phyloP scores from a whole-genome alignment of 2,888 invertebrate genomes.

The Seira ritae region DNA sequence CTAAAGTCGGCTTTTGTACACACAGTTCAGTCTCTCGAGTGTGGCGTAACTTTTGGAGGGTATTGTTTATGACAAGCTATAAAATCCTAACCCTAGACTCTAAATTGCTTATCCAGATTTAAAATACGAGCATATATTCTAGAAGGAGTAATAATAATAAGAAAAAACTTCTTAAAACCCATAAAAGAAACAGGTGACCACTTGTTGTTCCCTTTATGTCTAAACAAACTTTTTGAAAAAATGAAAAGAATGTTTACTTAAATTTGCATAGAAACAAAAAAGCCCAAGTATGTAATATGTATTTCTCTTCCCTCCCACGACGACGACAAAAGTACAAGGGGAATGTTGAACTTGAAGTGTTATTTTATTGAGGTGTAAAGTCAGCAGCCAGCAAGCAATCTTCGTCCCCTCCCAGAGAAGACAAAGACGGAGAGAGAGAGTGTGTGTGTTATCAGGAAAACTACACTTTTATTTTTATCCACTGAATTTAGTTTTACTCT shows the following conservation, averaged over 20 bases:
- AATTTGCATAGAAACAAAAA: conserved; percentile 22
- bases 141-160: too few relatives aligned
- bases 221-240: not conserved
- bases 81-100: too few relatives aligned
- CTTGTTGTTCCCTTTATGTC: conserved; percentile 5
- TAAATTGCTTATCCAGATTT: too few relatives aligned
- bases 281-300: too few relatives aligned
- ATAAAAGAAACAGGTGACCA: conserved; percentile 17
- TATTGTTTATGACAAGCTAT: too few relatives aligned
- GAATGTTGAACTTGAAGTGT: conserved; percentile 11
- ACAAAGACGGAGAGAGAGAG: not conserved
- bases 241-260: not conserved
- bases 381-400: conserved; percentile 16
- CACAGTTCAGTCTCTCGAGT: not conserved
- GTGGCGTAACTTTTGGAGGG: not conserved
- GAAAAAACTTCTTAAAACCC: too few relatives aligned
- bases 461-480: conserved; percentile 8
- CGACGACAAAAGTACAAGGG: not conserved
- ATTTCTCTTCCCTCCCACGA: conserved; percentile 6
- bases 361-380: conserved; percentile 21
- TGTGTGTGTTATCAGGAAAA: not conserved
- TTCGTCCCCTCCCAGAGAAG: conserved; percentile 4
- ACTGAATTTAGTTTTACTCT: conserved; percentile 7
- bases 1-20: too few relatives aligned
- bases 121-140: too few relatives aligned